Evolutionary conservation across 2,797 vertebrate genomes (phyloP).

Genomic region (Sphenodon punctatus): DNA sequence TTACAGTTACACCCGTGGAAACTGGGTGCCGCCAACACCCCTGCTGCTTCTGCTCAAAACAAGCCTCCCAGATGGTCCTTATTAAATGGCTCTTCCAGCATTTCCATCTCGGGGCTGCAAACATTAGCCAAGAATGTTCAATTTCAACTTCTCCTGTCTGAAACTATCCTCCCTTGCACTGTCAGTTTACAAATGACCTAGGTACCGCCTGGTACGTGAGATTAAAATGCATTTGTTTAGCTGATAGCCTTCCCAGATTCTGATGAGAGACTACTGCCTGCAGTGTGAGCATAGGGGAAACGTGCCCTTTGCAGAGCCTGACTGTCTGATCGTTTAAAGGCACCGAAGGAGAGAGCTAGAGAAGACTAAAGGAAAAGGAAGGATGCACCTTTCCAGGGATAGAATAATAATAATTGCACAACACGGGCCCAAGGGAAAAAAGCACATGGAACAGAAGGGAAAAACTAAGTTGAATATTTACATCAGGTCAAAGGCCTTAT

Average conservation of each 20-base stretch:
- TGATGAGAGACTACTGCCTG: neutral
- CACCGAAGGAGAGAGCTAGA: neutral
- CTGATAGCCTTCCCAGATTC: slow-evolving; percentile 3
- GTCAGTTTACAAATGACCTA: slow-evolving; percentile 6
- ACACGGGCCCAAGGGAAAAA: neutral
- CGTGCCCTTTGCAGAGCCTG: neutral
- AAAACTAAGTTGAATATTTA: neutral
- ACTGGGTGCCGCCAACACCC: too few species aligned
- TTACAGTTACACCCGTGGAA: too few species aligned
- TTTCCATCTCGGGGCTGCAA: neutral
- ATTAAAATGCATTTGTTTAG: neutral
- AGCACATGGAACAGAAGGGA: neutral
- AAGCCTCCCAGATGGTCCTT: slow-evolving; percentile 4
- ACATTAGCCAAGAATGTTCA: slow-evolving; percentile 9
- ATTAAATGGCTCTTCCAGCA: neutral
- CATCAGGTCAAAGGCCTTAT: neutral
- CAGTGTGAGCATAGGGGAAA: neutral
- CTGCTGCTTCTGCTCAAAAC: neutral
- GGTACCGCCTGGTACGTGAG: slow-evolving; percentile 20
- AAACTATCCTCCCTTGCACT: neutral
- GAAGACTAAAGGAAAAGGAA: neutral
- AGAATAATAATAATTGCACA: neutral
- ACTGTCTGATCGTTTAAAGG: neutral
- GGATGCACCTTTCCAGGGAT: neutral
- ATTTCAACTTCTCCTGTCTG: neutral